Evolutionary conservation across 2,113 vertebrate genomes (phyloP).

Genomic region (Sinocyclocheilus maitianheensis): DNA sequence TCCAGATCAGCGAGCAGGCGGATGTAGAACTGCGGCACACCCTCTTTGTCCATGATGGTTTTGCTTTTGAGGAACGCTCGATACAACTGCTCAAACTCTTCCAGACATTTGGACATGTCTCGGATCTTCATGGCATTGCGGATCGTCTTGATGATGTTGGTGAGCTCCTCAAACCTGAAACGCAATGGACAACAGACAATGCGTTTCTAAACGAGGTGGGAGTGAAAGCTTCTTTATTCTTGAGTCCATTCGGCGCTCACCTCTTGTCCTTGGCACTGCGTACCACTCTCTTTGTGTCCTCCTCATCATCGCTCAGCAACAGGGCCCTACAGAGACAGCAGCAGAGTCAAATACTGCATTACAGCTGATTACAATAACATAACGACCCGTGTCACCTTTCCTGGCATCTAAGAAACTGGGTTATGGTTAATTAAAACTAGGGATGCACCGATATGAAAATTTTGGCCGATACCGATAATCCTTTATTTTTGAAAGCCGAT

Average conservation of each 20-base stretch:
- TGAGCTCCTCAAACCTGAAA: constrained; percentile 88
- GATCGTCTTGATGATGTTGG: constrained; percentile 90
- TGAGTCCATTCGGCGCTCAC: constrained; percentile 60
- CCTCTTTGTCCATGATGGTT: constrained; percentile 91
- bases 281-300: constrained; percentile 90
- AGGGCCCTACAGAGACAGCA: constrained; percentile 72
- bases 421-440: no score
- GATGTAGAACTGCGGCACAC: constrained; percentile 86
- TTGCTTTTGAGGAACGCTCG: constrained; percentile 89
- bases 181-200: not conserved
- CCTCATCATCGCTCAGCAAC: constrained; percentile 89
- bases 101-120: constrained; percentile 89
- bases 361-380: no score
- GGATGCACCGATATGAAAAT: no score
- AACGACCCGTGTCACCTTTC: no score
- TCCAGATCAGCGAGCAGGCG: constrained; percentile 88
- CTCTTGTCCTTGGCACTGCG: constrained; percentile 93
- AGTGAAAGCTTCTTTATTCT: no score
- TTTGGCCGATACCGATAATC: no score
- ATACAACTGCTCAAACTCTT: constrained; percentile 90
- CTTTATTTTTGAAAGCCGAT: no score
- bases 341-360: not conserved
- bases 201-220: no score
- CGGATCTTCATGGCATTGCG: constrained; percentile 94
- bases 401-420: no score